phyloP scores from a whole-genome alignment of 2,113 vertebrate species.

The Uropsilus gracilis region DNA sequence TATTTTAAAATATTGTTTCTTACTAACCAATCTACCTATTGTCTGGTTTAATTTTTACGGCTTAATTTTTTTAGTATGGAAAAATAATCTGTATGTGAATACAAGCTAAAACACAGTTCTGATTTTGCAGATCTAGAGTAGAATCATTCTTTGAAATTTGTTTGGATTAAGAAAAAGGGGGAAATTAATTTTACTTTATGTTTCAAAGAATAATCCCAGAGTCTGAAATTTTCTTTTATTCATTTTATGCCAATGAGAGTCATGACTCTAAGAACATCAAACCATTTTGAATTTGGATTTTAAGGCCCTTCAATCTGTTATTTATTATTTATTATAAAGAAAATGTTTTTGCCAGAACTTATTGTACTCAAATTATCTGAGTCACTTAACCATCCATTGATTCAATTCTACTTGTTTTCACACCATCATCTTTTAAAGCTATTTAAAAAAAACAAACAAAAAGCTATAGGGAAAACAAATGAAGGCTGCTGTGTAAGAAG shows the following conservation, averaged over 20 bases:
- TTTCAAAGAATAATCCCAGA: constrained; percentile 8
- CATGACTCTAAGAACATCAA: neutral
- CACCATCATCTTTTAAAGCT: neutral
- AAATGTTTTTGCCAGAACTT: neutral
- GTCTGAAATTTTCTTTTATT: constrained; percentile 15
- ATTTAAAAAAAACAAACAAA: neutral
- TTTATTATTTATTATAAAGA: neutral
- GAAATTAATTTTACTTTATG: neutral
- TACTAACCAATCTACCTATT: neutral
- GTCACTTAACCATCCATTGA: neutral
- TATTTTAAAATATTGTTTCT: neutral
- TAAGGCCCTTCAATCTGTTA: neutral
- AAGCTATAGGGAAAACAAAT: neutral
- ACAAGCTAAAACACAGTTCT: neutral
- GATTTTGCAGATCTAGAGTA: neutral
- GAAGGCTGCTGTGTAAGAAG: neutral
- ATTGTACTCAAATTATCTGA: neutral
- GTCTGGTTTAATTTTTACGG: neutral
- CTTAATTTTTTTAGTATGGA: constrained; percentile 23
- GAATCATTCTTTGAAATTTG: neutral
- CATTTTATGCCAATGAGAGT: constrained; percentile 18
- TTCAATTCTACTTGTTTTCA: neutral
- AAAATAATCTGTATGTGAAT: neutral
- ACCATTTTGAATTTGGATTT: neutral
- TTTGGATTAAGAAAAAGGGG: neutral